Evolutionary conservation across 2,113 vertebrate genomes (phyloP).

Genomic region (Chauna torquata): DNA sequence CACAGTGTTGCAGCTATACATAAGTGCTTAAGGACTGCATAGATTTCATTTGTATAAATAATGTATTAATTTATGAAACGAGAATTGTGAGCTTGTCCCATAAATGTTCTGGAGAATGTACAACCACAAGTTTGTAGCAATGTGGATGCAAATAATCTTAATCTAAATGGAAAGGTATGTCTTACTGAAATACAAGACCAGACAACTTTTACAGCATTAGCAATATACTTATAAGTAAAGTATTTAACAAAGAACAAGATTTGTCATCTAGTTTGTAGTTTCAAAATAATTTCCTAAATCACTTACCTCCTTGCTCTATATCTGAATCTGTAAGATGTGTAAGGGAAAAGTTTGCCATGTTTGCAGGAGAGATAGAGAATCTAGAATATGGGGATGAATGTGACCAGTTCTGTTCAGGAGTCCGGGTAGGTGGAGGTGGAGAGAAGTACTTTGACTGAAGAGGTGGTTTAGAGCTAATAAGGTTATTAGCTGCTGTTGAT

Average conservation of each 20-base stretch:
- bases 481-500: conserved; percentile 79
- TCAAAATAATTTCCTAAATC: not conserved
- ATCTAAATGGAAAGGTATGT: not conserved
- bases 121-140: not conserved
- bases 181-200: not conserved
- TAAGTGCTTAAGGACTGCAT: not conserved
- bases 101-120: not conserved
- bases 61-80: not conserved
- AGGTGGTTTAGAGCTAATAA: conserved; percentile 73
- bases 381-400: conserved; percentile 85
- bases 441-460: conserved; percentile 85
- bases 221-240: not conserved
- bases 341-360: conserved; percentile 95
- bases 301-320: conserved; percentile 95
- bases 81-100: not conserved
- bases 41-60: not conserved
- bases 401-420: conserved; percentile 86
- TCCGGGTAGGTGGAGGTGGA: conserved; percentile 77
- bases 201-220: not conserved
- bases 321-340: conserved; percentile 96
- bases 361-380: conserved; percentile 95
- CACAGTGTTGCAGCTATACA: not conserved
- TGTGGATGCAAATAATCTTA: not conserved
- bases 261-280: not conserved
- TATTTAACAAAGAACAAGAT: not conserved